Conservation (phyloP, 2,797 vertebrate genomes). For the Benthosema pterotum region DNA sequence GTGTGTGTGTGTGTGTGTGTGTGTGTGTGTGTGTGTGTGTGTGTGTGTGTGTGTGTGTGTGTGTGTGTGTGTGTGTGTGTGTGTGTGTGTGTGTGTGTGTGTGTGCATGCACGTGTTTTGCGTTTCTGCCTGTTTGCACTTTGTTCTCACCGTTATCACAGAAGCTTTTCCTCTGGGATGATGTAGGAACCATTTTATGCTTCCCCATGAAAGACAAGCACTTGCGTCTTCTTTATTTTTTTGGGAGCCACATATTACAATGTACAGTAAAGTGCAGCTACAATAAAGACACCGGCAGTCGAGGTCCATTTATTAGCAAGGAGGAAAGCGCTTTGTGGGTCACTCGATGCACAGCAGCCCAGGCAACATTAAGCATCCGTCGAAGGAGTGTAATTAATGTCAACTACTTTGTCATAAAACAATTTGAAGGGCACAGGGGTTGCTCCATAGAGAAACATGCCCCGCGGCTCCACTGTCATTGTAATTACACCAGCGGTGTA, state of each 20-base stretch:
- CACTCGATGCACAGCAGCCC: not conserved
- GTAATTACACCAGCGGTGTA: conserved; percentile 46
- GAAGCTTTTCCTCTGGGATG: too few species aligned
- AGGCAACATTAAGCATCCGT: too few species aligned
- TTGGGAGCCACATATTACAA: conserved; percentile 6
- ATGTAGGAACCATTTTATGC: not conserved
- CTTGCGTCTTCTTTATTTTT: not conserved
- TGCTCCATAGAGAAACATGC: conserved; percentile 32
- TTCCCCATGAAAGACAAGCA: not conserved
- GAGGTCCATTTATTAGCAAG: too few species aligned
- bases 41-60: not conserved
- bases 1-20: not conserved
- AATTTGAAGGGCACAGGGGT: conserved; percentile 43
- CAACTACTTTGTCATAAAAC: conserved; percentile 44
- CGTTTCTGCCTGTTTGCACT: not conserved
- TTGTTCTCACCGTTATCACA: conserved; percentile 1
- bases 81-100: conserved; percentile 9
- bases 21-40: not conserved
- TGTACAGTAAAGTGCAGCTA: not conserved
- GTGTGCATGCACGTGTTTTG: not conserved
- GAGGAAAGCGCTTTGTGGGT: not conserved
- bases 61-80: not conserved
- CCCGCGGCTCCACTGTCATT: conserved; percentile 33
- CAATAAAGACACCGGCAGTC: not conserved
- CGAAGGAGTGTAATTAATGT: conserved; percentile 42